Percentiles rank a stretch among this genome's conserved stretches.
phyloP scores from a whole-genome alignment of 2,797 vertebrate species.

The Cirrhinus molitorella region DNA sequence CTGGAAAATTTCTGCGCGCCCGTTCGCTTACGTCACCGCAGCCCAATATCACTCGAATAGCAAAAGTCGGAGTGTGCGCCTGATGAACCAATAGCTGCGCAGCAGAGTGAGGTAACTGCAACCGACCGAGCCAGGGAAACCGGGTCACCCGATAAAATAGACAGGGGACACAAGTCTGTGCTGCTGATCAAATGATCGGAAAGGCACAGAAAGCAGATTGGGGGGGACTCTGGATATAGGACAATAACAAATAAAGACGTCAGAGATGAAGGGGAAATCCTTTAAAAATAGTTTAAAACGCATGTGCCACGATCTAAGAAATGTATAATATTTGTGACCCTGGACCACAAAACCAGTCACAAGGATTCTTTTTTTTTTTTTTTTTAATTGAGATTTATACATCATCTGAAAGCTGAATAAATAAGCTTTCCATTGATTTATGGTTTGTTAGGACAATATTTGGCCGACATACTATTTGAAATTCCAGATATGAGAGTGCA shows the following conservation, averaged over 20 bases:
- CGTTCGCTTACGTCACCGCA: slow-evolving; percentile 51
- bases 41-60: slow-evolving; percentile 19
- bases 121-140: slow-evolving; percentile 32
- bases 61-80: slow-evolving; percentile 32
- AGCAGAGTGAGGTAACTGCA: slow-evolving; percentile 43
- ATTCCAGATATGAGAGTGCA: no score
- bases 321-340: no score
- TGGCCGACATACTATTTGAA: no score
- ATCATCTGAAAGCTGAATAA: no score
- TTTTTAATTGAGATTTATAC: no score
- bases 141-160: slow-evolving; percentile 33
- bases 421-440: no score
- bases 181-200: neutral
- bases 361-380: no score
- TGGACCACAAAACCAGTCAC: no score
- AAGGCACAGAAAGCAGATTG: neutral
- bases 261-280: neutral
- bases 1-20: slow-evolving; percentile 31
- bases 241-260: neutral
- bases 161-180: slow-evolving; percentile 5
- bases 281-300: neutral
- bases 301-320: neutral
- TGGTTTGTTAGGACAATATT: no score
- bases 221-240: neutral
- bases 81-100: slow-evolving; percentile 45